These are phyloP conservation scores for Xerus rutilus DNA, from an alignment of 2,797 vertebrate species.

Conservation along the genomic window DNA sequence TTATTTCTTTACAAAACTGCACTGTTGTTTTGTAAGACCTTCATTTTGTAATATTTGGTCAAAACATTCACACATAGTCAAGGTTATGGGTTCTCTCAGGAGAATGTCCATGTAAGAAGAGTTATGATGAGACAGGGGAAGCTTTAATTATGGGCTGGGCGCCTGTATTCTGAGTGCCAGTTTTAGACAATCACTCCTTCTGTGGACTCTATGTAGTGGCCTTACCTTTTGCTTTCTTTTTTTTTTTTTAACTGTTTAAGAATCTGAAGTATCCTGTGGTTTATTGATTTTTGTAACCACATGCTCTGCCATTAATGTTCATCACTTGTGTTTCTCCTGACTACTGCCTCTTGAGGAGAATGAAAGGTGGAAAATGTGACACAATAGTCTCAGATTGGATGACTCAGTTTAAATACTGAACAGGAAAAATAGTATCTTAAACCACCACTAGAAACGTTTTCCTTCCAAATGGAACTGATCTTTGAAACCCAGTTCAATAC, in stretches of 20 bases:
- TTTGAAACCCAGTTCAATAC: constrained; percentile 63
- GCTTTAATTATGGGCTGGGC: constrained; percentile 57
- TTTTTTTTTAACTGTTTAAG: constrained; percentile 78
- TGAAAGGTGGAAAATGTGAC: constrained; percentile 78
- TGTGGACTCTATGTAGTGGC: neutral
- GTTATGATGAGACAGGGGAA: constrained; percentile 2
- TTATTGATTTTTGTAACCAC: constrained; percentile 83
- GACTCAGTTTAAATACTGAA: constrained; percentile 77
- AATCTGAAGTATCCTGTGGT: constrained; percentile 84
- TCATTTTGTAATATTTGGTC: neutral
- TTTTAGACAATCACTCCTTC: constrained; percentile 54
- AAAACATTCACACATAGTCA: constrained; percentile 64
- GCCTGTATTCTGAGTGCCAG: constrained; percentile 20
- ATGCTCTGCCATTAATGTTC: constrained; percentile 76
- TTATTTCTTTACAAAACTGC: constrained; percentile 67
- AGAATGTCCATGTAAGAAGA: neutral
- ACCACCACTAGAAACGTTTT: constrained; percentile 56
- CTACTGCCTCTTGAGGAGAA: constrained; percentile 73
- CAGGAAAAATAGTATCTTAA: constrained; percentile 65
- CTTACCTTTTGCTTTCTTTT: neutral
- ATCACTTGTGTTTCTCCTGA: constrained; percentile 78
- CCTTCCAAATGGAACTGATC: constrained; percentile 63
- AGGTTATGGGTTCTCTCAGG: constrained; percentile 53
- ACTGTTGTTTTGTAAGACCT: constrained; percentile 61
- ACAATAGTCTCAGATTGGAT: constrained; percentile 73